Conservation (phyloP, 1,140 invertebrate genomes). For the Cecropterus lyciades region DNA sequence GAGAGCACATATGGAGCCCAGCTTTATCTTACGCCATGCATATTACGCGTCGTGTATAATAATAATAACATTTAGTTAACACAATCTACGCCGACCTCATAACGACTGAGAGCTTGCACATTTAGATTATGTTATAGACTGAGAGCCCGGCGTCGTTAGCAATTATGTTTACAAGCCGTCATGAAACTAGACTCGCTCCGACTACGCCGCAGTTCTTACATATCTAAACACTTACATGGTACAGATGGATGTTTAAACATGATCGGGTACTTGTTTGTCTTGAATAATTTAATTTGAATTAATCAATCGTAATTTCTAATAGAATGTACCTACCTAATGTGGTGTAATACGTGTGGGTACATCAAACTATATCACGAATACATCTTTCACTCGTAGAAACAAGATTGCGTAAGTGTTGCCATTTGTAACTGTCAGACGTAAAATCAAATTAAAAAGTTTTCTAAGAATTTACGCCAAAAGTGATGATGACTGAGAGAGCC, state of each 20-base stretch:
- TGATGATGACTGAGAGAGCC: background rate
- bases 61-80: constrained; percentile 74
- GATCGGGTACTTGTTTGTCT: constrained; percentile 32
- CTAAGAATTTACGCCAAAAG: constrained; percentile 5
- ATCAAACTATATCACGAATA: constrained; percentile 1
- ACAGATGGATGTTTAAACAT: constrained; percentile 35
- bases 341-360: background rate
- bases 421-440: constrained; percentile 3
- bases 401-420: background rate
- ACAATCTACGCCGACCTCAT: constrained; percentile 60
- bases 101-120: constrained; percentile 53
- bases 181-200: constrained; percentile 41
- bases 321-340: constrained; percentile 8
- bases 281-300: constrained; percentile 43
- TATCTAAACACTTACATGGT: constrained; percentile 2
- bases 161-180: constrained; percentile 35
- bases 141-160: constrained; percentile 24
- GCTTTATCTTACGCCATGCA: constrained; percentile 73
- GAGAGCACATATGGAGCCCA: constrained; percentile 75
- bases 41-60: constrained; percentile 66
- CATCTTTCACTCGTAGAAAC: constrained; percentile 13
- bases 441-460: constrained; percentile 1
- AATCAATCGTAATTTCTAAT: constrained; percentile 37
- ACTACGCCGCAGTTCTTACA: constrained; percentile 25
- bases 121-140: constrained; percentile 52